phyloP scores from a whole-genome alignment of 2,797 vertebrate genomes.

The Distichodus sexfasciatus region DNA sequence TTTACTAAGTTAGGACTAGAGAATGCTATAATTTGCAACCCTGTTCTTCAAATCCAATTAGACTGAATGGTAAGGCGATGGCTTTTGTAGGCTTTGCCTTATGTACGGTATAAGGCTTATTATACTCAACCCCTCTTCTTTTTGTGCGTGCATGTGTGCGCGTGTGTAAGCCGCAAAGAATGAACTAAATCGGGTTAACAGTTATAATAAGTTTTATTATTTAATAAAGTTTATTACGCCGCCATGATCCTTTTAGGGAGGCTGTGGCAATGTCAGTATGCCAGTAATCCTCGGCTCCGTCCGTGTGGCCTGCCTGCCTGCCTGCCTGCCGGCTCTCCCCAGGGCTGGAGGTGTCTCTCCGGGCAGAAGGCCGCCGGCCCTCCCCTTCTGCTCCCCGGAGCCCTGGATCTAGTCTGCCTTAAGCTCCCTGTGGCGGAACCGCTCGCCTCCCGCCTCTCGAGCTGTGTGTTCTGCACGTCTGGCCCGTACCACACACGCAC shows the following conservation, averaged over 20 bases:
- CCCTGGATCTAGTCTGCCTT: conserved; percentile 55
- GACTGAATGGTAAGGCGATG: conserved; percentile 98
- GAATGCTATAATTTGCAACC: conserved; percentile 99
- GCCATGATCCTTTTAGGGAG: conserved; percentile 99
- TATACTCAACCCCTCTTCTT: conserved; percentile 90
- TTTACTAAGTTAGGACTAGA: conserved; percentile 99
- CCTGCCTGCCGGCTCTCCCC: conserved; percentile 72
- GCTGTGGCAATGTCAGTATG: conserved; percentile 91
- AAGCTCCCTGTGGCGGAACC: too few species aligned
- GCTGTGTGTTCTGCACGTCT: conserved; percentile 45
- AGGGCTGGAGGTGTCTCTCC: conserved; percentile 67
- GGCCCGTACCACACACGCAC: conserved; percentile 40
- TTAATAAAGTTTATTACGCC: conserved; percentile 99
- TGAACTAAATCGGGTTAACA: conserved; percentile 99
- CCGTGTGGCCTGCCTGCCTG: conserved; percentile 82
- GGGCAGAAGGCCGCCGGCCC: conserved; percentile 60
- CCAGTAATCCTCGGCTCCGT: conserved; percentile 92
- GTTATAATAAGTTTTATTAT: conserved; percentile 99
- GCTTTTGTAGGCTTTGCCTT: conserved; percentile 95
- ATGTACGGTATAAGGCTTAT: conserved; percentile 99
- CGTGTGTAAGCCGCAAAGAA: conserved; percentile 99
- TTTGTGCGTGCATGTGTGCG: conserved; percentile 76
- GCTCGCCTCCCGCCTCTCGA: conserved; percentile 56
- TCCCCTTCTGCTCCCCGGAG: conserved; percentile 66
- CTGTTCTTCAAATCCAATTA: conserved; percentile 99